phyloP scores from a whole-genome alignment of 2,888 invertebrate genomes.

The Ptilodon capucinus region DNA sequence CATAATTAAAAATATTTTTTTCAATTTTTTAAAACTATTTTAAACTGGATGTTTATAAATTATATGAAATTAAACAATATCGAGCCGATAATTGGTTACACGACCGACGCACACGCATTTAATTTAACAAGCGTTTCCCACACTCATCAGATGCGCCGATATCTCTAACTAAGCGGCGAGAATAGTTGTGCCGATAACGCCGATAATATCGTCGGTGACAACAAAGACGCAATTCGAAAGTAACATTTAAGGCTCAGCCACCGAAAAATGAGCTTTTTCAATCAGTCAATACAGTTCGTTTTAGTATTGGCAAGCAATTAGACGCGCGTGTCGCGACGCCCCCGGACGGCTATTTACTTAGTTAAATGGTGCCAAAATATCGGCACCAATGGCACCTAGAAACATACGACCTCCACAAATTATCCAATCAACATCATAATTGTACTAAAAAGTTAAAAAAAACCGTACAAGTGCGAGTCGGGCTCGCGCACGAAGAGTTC shows the following conservation, averaged over 20 bases:
- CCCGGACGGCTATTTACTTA: too few relatives aligned
- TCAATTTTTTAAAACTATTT: too few relatives aligned
- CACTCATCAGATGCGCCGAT: conserved; percentile 44
- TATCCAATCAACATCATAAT: not conserved
- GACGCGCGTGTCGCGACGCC: too few relatives aligned
- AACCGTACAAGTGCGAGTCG: too few relatives aligned
- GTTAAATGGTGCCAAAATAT: too few relatives aligned
- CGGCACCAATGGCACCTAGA: not conserved
- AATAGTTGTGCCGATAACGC: conserved; percentile 54
- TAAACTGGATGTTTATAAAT: not conserved
- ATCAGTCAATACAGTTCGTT: too few relatives aligned
- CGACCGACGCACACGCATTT: conserved; percentile 10
- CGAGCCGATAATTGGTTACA: not conserved
- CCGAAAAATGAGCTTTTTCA: too few relatives aligned
- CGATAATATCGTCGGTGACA: conserved; percentile 2
- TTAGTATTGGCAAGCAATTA: too few relatives aligned
- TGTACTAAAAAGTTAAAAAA: not conserved
- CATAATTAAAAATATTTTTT: too few relatives aligned
- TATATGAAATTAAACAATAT: not conserved
- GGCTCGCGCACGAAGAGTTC: too few relatives aligned
- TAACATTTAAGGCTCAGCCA: too few relatives aligned
- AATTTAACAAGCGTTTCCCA: conserved; percentile 46
- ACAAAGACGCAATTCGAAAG: conserved; percentile 64
- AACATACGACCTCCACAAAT: not conserved
- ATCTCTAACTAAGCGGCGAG: conserved; percentile 60